Evolutionary conservation across 1,140 invertebrate species (phyloP), one percentile per base, ranked within the genome.

Genomic region (Drosophila oshimai): DNA sequence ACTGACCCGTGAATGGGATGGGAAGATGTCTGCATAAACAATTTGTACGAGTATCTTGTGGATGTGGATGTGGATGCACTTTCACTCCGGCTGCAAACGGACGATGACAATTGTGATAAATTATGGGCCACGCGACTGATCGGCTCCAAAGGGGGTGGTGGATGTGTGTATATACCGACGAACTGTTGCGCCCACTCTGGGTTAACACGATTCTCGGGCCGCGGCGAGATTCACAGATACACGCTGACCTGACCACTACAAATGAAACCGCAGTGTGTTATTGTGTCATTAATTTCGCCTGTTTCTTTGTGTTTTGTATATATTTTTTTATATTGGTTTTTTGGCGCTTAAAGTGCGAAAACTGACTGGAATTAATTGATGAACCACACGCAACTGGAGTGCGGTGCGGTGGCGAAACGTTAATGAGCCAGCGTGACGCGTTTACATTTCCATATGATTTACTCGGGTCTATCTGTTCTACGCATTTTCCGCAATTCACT

Each of bases 101-200:
- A 45, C 39, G 47, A 54, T 62, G 75, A 69, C 80, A 84, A 84
- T 84, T 84, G 80, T 87, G 81, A 84, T 84, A 87, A 86, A 84
- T 84, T 72, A 76, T 80, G 44, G 42, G 67, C 46, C 79, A 84
- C 62, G 70, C 74, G 78, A 70, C 54, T 41, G 54, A 28, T 47
- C 29, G 7, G 61, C 36, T 46, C 33, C 33, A n/a, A 12, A 2
- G 31, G 20, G 41, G 29, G n/a, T 28, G 39, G 13, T 7, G 3
- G 26, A 29, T 50, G 20, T 22, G 9, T 1, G 24, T 29, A 26
- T 34, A 31, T 45, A 24, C 17, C 18, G 39, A 24, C 24, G 24
- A 65, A 49, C 33, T 53, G 41, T 31, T 36, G 51, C 31, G 46
- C 37, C 39, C 36, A 46, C 55, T 47, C 12, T 36, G 36, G 13